Conservation (phyloP, 2,797 vertebrate genomes). For the Anomalospiza imberbis region DNA sequence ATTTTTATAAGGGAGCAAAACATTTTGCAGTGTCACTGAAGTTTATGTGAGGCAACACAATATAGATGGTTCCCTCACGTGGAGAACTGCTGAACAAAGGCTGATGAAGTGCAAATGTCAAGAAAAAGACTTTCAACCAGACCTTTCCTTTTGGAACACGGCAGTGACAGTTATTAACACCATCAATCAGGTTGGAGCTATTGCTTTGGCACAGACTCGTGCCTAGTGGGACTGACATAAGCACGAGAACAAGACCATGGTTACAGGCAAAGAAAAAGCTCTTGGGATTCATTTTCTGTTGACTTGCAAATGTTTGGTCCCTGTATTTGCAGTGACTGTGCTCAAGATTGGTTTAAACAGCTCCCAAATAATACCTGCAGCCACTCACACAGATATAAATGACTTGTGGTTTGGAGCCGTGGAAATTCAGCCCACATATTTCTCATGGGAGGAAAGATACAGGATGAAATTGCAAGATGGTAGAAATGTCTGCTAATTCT, state of each 20-base stretch:
- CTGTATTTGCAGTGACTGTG: not conserved
- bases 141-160: constrained; percentile 49
- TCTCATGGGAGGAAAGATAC: constrained; percentile 42
- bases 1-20: constrained; percentile 18
- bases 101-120: constrained; percentile 63
- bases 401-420: not conserved
- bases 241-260: not conserved
- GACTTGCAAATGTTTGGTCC: constrained; percentile 29
- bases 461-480: constrained; percentile 23
- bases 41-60: constrained; percentile 35
- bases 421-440: constrained; percentile 27
- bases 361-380: constrained; percentile 1
- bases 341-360: not conserved
- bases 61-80: constrained; percentile 30
- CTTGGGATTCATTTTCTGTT: constrained; percentile 40
- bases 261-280: not conserved
- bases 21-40: constrained; percentile 22
- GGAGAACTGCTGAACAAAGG: constrained; percentile 59
- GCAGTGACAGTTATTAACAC: constrained; percentile 63
- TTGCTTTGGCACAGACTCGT: constrained; percentile 9
- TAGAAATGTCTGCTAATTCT: constrained; percentile 33
- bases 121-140: constrained; percentile 57
- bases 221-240: constrained; percentile 37
- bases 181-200: constrained; percentile 50
- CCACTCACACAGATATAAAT: not conserved